Evolutionary conservation across 2,113 vertebrate genomes (phyloP), one percentile per base, ranked within the genome.

Genomic region (Rhagologus leucostigma): DNA sequence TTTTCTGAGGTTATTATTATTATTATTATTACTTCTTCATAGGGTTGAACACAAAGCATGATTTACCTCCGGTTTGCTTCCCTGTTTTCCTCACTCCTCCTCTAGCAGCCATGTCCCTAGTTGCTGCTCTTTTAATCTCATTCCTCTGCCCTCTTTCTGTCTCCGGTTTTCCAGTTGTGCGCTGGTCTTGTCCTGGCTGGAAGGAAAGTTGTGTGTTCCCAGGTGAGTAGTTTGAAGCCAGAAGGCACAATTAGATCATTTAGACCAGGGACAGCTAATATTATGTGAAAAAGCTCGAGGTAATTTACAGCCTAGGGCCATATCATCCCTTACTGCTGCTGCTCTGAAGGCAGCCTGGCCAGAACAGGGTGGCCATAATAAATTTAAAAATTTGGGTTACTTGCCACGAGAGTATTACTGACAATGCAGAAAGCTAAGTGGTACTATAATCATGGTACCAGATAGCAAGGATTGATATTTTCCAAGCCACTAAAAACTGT

Each of bases 341-440:
- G 50, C 23, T 70, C 24, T 53, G 55, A 74, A 42, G 13, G 41
- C 23, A 52, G n/a, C 42, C 16, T 44, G 52, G 27, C 16, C n/a
- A 17, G 16, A 76, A 49, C 8, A 59, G 22, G 35, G 13, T 21
- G 13, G 3, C 35, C 9, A 7, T 30, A 65, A 49, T 14, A 64
- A 64, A 60, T 16, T 26, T 0, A 17, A 62, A 85, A 37, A 8
- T 0, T 5, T 7, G 4, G 7, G 11, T 50, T 35, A 20, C 6
- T 46, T 50, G 3, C 17, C 4, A 10, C 0, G 0, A 7, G 11
- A 55, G 5, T 29, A 63, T 27, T 67, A 49, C 6, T 30, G 39
- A 32, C 2, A 6, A 17, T 27, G 11, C 33, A 29, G 13, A 42
- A 37, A 7, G 1, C 7, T 21, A 57, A 30, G 13, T 18, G 5